Base-by-base conservation (phyloP, 2,113 vertebrate species). In the Scomber colias region DNA sequence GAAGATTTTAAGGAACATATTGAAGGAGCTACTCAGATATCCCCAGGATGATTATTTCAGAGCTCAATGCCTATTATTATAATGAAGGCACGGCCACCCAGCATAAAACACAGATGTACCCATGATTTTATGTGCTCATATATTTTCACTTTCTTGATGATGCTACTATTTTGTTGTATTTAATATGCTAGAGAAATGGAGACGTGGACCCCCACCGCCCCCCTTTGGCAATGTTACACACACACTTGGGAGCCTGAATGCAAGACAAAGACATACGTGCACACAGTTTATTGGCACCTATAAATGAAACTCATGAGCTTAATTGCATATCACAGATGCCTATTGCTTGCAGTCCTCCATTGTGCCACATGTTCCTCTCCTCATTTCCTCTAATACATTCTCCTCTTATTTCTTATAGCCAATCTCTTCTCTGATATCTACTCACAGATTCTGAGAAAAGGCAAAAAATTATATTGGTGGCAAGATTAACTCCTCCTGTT, bases 391-490 rank as follows among this genome's bases (percentile, higher is more conserved):
- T 40, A 54, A 19, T 69, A 64, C n/a, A 44, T 45, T 84, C 16
- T 45, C 9, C 35, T 30, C 40, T 60, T 27, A 15, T 46, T 6
- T 49, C 10, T 24, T 30, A 60, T 24, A 76, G 66, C 61, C 67
- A 27, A 54, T 70, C 50, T 77, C 27, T 49, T 66, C 19, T 67
- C 9, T 40, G 49, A 46, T 81, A n/a, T 79, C 77, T 74, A 74
- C 61, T 66, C 59, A 59, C 40, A 53, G 27, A 63, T 57, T 68
- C 24, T 12, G 11, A 81, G 5, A 66, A 13, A 61, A 71, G 11
- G 24, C 77, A 75, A 57, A 87, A 89, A 62, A 84, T 63, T 63
- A 27, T 60, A 44, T 54, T 13, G 14, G 44, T 60, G 49, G 21
- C 60, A 77, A 61, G 4, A 87, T 73, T 15, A 75, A 82, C 69